Evolutionary conservation across 2,888 invertebrate genomes (phyloP), one percentile per base, ranked within the genome.

Genomic region (Cheilosia impressa): DNA sequence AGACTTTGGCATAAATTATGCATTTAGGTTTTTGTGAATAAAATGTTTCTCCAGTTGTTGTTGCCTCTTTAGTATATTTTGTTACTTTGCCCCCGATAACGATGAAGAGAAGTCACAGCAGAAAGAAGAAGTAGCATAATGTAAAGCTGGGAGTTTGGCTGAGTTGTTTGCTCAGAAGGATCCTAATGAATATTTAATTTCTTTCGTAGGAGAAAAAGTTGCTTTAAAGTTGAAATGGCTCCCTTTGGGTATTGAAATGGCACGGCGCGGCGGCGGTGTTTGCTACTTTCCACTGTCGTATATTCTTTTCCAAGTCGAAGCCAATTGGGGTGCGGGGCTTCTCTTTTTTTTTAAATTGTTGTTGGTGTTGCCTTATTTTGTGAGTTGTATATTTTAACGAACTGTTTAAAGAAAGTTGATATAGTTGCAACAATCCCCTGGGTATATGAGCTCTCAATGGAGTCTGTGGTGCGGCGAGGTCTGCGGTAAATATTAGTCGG

Each of bases 181-280:
- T 72, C 72, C 58, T 72, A 79, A 79, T 79, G 79, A 79, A 79
- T 79, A 79, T 79, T 79, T 79, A 79, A 79, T 79, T 79, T 60
- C 41, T 34, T 72, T 72, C 60, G 43, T 66, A n/a, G 72, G 57
- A 52, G 34, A 57, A 65, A 79, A 79, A 79, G 72, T 79, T 72
- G 45, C 52, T 72, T 72, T 66, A 66, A 72, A 79, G 72, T 79
- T 79, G 34, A 79, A 79, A 72, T 57, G 79, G 52, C 52, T 72
- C 72, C 79, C 72, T n/a, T 38, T 65, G 72, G 72, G 57, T 65
- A 63, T 22, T 57, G 63, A 71, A 50, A 41, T 71, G 53, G 2
- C 27, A 5, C 1, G 27, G 27, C 27, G 31, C 9, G 9, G 27
- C 5, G 27, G 31, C 9, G 7, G 71, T 58, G 62, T 58, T 31